Evolutionary conservation across 2,888 invertebrate genomes (phyloP).

Genomic region (Dryadula phaetusa): DNA sequence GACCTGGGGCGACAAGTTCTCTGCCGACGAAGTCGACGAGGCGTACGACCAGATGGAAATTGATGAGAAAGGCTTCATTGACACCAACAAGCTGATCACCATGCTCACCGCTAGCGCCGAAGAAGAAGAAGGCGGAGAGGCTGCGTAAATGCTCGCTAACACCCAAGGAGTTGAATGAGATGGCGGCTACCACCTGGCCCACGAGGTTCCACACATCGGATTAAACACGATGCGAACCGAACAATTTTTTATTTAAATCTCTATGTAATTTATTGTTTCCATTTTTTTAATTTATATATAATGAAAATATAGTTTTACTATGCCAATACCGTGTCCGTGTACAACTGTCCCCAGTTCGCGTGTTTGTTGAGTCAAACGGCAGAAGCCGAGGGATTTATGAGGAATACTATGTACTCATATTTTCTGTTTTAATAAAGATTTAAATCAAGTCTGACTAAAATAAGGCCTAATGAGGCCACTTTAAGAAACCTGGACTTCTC

Average conservation of each 20-base stretch:
- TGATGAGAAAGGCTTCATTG: constrained; percentile 95
- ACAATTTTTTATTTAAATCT: constrained; percentile 69
- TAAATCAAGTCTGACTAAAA: constrained; percentile 73
- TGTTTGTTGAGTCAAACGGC: constrained; percentile 45
- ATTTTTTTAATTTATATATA: constrained; percentile 82
- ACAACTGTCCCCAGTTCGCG: constrained; percentile 61
- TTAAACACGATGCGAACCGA: constrained; percentile 71
- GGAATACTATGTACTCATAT: constrained; percentile 78
- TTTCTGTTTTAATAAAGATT: constrained; percentile 71
- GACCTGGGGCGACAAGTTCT: constrained; percentile 97
- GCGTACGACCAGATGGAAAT: constrained; percentile 97
- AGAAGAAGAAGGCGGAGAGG: constrained; percentile 88
- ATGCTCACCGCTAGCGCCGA: constrained; percentile 95
- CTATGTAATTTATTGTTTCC: constrained; percentile 82
- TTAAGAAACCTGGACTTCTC: constrained; percentile 65
- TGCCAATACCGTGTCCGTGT: constrained; percentile 71
- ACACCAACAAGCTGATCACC: constrained; percentile 93
- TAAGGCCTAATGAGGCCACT: constrained; percentile 60
- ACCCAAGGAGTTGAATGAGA: constrained; percentile 48
- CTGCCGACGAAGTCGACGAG: constrained; percentile 94
- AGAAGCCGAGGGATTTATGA: constrained; percentile 48
- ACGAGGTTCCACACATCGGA: constrained; percentile 64
- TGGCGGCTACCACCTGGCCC: constrained; percentile 57
- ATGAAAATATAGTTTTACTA: constrained; percentile 82
- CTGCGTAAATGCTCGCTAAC: constrained; percentile 63